Percentiles rank a stretch among this genome's conserved stretches.
These are phyloP conservation scores for Porites evermanni DNA, from an alignment of 92 coral and sea anemone species.

Conservation along the genomic window DNA sequence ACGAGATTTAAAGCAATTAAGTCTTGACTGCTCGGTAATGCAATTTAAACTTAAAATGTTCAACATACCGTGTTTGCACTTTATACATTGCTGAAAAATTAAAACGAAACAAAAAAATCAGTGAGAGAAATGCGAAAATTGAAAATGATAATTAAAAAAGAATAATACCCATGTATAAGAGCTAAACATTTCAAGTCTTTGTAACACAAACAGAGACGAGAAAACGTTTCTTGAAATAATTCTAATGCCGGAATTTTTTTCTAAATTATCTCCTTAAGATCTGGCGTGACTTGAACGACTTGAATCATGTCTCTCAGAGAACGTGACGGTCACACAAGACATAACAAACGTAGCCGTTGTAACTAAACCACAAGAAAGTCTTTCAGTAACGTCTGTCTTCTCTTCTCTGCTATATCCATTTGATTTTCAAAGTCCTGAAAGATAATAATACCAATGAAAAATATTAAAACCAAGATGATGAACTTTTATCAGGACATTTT, in stretches of 20 bases:
- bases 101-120: not conserved
- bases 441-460: not conserved
- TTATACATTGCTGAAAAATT: constrained; percentile 90
- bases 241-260: no score
- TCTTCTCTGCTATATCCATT: constrained; percentile 98
- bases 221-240: not conserved
- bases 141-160: not conserved
- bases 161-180: not conserved
- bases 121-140: not conserved
- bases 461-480: not conserved
- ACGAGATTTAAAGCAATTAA: no score
- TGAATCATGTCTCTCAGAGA: not conserved
- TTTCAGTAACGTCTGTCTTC: constrained; percentile 86
- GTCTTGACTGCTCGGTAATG: not conserved
- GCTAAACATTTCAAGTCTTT: not conserved
- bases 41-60: not conserved
- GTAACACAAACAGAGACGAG: not conserved
- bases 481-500: no score
- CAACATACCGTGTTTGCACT: constrained; percentile 91
- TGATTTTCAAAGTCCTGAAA: constrained; percentile 96
- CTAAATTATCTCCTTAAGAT: not conserved
- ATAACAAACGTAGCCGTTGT: not conserved
- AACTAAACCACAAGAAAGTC: constrained; percentile 76
- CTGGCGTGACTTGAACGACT: not conserved
- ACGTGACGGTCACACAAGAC: not conserved